Conservation (phyloP, 2,888 invertebrate species). For the Operophtera brumata region DNA sequence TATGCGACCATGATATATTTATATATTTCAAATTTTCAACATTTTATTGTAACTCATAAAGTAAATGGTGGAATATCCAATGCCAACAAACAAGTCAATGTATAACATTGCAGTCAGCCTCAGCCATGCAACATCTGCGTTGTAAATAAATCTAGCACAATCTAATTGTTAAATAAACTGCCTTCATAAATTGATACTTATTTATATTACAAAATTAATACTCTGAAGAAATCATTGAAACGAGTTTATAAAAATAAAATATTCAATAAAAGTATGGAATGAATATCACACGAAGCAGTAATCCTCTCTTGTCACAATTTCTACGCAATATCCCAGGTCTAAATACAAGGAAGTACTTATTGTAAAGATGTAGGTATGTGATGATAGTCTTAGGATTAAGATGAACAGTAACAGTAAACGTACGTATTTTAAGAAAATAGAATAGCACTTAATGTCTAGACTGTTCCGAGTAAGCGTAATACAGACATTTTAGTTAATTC, state of each 20-base stretch:
- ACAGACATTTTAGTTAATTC: conserved; percentile 72
- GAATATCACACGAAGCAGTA: conserved; percentile 77
- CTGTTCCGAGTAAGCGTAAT: conserved; percentile 80
- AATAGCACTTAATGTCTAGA: conserved; percentile 77
- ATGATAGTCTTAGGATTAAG: conserved; percentile 52
- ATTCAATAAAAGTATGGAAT: conserved; percentile 65
- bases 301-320: conserved; percentile 57
- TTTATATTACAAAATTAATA: conserved; percentile 25
- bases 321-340: conserved; percentile 36
- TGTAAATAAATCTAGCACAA: conserved; percentile 70
- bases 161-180: conserved; percentile 71
- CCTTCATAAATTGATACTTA: conserved; percentile 24
- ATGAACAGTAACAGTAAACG: conserved; percentile 56
- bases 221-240: conserved; percentile 36
- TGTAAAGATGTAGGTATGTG: conserved; percentile 25
- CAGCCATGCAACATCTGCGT: conserved; percentile 18
- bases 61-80: conserved; percentile 11
- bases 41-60: conserved; percentile 33
- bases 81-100: conserved; percentile 60
- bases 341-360: conserved; percentile 31
- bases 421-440: conserved; percentile 78
- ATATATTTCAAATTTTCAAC: conserved; percentile 48
- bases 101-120: conserved; percentile 59
- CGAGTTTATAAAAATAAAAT: conserved; percentile 50
- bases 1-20: conserved; percentile 61